phyloP scores from a whole-genome alignment of 2,113 vertebrate species.

The Ondatra zibethicus region DNA sequence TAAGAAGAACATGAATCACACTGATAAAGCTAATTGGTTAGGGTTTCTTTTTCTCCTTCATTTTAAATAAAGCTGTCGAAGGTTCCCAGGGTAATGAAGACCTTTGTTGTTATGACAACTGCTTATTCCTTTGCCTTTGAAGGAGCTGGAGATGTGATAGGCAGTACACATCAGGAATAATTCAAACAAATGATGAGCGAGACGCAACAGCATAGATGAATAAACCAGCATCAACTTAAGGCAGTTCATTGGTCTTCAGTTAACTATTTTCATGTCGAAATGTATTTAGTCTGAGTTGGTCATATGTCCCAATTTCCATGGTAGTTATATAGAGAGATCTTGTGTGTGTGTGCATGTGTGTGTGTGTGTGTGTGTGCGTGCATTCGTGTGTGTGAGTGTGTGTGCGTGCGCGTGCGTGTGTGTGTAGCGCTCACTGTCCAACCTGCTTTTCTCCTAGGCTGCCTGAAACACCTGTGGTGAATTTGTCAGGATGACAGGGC shows the following conservation, averaged over 20 bases:
- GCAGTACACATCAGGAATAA: conserved; percentile 87
- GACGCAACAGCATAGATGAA: conserved; percentile 80
- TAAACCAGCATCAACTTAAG: conserved; percentile 71
- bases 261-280: conserved; percentile 41
- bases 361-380: neutral
- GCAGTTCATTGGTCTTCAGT: conserved; percentile 67
- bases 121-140: conserved; percentile 86
- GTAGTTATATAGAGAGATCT: neutral
- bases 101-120: conserved; percentile 92
- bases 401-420: neutral
- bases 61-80: conserved; percentile 90
- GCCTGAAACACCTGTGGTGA: neutral
- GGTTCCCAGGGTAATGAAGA: conserved; percentile 88
- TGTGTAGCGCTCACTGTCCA: neutral
- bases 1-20: conserved; percentile 89
- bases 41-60: conserved; percentile 84
- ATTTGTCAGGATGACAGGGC: neutral
- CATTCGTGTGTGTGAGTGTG: neutral
- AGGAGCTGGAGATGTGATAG: conserved; percentile 82
- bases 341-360: neutral
- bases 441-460: neutral
- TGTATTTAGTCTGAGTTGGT: neutral
- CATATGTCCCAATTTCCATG: conserved; percentile 55
- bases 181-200: conserved; percentile 85
- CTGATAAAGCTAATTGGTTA: conserved; percentile 90